A percentile compares a stretch with the other conserved stretches of the same genome.
Evolutionary conservation across 1,140 invertebrate species (phyloP).

Genomic region (Drosophila subpulchrella): DNA sequence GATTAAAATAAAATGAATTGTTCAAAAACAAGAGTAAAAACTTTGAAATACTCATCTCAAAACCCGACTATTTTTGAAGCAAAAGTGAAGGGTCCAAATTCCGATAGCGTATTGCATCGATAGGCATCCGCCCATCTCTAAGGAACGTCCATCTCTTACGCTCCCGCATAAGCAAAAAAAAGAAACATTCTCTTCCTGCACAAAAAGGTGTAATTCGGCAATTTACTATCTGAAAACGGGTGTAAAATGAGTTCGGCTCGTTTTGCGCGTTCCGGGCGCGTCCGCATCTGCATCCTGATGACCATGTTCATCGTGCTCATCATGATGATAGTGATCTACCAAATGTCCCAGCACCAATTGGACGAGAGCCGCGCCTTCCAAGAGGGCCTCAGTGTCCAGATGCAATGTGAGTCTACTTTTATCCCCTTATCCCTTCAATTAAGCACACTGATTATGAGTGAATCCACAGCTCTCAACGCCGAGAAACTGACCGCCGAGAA

Average conservation of each 20-base stretch:
- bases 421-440: neutral
- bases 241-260: slow-evolving; percentile 84
- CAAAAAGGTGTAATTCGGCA: slow-evolving; percentile 14
- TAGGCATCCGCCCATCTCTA: neutral
- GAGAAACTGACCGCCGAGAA: slow-evolving; percentile 85
- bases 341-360: slow-evolving; percentile 85
- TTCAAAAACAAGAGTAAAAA: no score
- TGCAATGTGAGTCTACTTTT: slow-evolving; percentile 83
- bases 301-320: slow-evolving; percentile 84
- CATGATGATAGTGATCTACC: slow-evolving; percentile 85
- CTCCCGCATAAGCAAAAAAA: neutral
- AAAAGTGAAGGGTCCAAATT: neutral
- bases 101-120: neutral
- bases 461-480: slow-evolving; percentile 59
- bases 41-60: no score
- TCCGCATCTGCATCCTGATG: slow-evolving; percentile 85
- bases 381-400: slow-evolving; percentile 85
- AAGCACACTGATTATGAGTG: neutral
- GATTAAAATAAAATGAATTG: no score
- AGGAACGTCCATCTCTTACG: neutral
- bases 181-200: slow-evolving; percentile 16
- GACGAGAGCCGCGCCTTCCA: slow-evolving; percentile 85
- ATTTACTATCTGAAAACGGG: slow-evolving; percentile 19
- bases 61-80: neutral
- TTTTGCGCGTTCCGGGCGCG: slow-evolving; percentile 85